A percentile compares a stretch with the other conserved stretches of the same genome.
These are phyloP conservation scores for Hypomecis atomaria DNA, from an alignment of 2,888 invertebrate species.

Conservation along the genomic window DNA sequence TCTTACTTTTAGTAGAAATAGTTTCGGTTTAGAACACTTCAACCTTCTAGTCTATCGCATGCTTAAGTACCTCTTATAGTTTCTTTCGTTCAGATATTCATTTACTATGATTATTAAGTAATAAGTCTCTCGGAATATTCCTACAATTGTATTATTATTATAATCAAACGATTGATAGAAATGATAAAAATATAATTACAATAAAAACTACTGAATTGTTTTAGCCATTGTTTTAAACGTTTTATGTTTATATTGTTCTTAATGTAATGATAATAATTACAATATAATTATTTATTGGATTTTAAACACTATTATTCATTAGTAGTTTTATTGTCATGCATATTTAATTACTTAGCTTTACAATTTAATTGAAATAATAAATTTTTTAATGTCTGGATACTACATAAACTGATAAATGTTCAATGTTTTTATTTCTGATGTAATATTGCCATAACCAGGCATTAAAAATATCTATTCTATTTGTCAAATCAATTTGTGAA, in stretches of 20 bases:
- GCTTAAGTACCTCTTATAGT: no score
- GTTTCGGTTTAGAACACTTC: no score
- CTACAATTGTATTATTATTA: background rate
- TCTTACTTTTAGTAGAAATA: no score
- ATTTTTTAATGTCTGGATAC: background rate
- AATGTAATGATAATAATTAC: background rate
- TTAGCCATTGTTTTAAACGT: constrained; percentile 9
- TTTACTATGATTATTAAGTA: no score
- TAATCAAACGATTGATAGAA: constrained; percentile 7
- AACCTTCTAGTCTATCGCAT: no score
- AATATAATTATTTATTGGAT: constrained; percentile 1
- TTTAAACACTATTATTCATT: background rate
- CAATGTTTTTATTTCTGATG: no score
- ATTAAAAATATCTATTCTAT: no score
- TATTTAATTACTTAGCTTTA: no score
- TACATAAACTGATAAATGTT: no score
- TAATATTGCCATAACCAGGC: no score
- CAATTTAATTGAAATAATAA: background rate
- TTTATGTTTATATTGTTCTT: constrained; percentile 4
- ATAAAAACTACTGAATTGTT: constrained; percentile 3
- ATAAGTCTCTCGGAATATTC: background rate
- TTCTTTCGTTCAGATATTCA: no score
- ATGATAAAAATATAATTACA: constrained; percentile 8
- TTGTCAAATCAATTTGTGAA: no score
- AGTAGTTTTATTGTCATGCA: background rate